phyloP scores from a whole-genome alignment of 2,113 vertebrate genomes.

The Sminthopsis crassicaudata region DNA sequence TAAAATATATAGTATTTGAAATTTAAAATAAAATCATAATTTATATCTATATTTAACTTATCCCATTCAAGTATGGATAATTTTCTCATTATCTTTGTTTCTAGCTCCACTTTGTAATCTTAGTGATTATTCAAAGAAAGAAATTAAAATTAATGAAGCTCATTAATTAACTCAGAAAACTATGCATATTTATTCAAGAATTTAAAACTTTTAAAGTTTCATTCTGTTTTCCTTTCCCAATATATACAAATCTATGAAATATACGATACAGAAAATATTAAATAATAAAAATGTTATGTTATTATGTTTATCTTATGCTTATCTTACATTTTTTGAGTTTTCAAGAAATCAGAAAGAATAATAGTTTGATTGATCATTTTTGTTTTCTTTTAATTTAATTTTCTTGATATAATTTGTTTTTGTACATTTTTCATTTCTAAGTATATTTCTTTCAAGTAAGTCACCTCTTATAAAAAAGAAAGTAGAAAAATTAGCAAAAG shows the following conservation, averaged over 20 bases:
- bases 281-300: neutral
- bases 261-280: neutral
- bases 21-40: too few species aligned
- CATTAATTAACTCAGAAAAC: too few species aligned
- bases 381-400: neutral
- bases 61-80: too few species aligned
- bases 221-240: neutral
- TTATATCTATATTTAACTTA: too few species aligned
- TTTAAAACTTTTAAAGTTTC: neutral
- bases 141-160: too few species aligned
- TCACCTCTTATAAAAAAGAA: neutral
- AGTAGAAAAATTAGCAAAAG: neutral
- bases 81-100: too few species aligned
- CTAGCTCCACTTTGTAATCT: too few species aligned
- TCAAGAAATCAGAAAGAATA: neutral
- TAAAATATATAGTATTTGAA: neutral
- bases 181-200: too few species aligned
- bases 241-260: neutral
- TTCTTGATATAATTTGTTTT: neutral
- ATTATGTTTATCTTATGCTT: neutral
- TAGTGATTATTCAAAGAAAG: too few species aligned
- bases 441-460: neutral
- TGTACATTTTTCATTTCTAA: neutral
- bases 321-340: neutral
- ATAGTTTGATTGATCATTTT: neutral